A percentile compares a stretch with the other conserved stretches of the same genome.
These are phyloP conservation scores for Heterohyrax brucei DNA, from an alignment of 2,797 vertebrate species.

Conservation along the genomic window DNA sequence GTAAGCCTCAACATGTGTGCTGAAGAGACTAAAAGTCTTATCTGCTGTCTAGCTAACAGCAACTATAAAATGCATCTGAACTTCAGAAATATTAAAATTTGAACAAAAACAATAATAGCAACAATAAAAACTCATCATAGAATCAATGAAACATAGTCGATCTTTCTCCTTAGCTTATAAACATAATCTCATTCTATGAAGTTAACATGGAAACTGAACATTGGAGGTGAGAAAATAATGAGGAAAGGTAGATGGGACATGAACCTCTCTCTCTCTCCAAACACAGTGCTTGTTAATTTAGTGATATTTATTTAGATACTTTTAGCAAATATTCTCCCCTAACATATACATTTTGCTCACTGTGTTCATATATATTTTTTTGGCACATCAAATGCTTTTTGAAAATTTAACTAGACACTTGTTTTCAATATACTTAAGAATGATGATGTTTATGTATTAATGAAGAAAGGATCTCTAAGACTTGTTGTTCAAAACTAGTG, in stretches of 20 bases:
- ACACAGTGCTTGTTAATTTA: background rate
- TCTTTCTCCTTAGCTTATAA: constrained; percentile 17
- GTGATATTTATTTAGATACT: background rate
- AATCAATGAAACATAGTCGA: background rate
- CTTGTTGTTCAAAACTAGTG: constrained; percentile 18
- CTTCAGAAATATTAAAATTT: constrained; percentile 40
- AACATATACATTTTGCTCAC: background rate
- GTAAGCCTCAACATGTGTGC: background rate
- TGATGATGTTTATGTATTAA: background rate
- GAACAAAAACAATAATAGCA: background rate
- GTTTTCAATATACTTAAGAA: background rate
- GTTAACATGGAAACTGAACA: constrained; percentile 7
- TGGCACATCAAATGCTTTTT: constrained; percentile 2
- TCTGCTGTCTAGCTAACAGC: background rate
- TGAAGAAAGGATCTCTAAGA: background rate
- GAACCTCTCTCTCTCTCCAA: background rate
- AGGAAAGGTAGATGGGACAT: background rate
- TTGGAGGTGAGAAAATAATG: background rate
- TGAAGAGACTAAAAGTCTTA: background rate
- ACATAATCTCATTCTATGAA: background rate
- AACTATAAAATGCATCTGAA: background rate
- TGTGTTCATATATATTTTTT: constrained; percentile 49
- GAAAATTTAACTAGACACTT: constrained; percentile 37
- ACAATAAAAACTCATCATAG: background rate
- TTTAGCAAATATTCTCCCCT: constrained; percentile 21